Conservation (phyloP, 2,888 invertebrate species). For the Nineta flava region DNA sequence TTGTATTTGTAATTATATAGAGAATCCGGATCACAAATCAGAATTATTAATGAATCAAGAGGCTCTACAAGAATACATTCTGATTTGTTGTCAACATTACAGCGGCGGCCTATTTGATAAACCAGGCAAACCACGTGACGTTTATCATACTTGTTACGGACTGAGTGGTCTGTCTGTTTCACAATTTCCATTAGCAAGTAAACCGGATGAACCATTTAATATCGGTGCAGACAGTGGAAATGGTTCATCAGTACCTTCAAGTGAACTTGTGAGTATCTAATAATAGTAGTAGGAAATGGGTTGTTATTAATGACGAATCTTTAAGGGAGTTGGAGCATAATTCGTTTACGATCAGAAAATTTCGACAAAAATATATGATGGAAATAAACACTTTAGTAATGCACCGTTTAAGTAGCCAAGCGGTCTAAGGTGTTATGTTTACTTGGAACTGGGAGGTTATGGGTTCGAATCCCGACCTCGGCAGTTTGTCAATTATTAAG, state of each 20-base stretch:
- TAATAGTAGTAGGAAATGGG: too few relatives aligned
- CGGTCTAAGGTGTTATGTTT: too few relatives aligned
- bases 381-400: too few relatives aligned
- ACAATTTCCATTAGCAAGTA: constrained; percentile 44
- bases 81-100: constrained; percentile 79
- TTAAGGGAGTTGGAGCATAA: too few relatives aligned
- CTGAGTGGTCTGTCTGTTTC: constrained; percentile 89
- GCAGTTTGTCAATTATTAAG: too few relatives aligned
- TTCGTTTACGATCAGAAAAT: too few relatives aligned
- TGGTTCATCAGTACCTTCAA: constrained; percentile 20
- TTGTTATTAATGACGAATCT: too few relatives aligned
- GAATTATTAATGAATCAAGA: constrained; percentile 66
- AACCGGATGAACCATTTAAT: constrained; percentile 32
- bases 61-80: constrained; percentile 87
- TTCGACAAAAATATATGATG: too few relatives aligned
- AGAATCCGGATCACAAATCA: constrained; percentile 25
- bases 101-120: constrained; percentile 90
- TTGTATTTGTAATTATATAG: constrained; percentile 29
- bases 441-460: too few relatives aligned
- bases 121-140: constrained; percentile 80
- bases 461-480: too few relatives aligned
- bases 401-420: too few relatives aligned
- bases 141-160: constrained; percentile 95
- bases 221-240: constrained; percentile 39
- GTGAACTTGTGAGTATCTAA: constrained; percentile 46